Evolutionary conservation across 2,888 invertebrate genomes (phyloP).

Genomic region (Brachypalpus laphriformis): DNA sequence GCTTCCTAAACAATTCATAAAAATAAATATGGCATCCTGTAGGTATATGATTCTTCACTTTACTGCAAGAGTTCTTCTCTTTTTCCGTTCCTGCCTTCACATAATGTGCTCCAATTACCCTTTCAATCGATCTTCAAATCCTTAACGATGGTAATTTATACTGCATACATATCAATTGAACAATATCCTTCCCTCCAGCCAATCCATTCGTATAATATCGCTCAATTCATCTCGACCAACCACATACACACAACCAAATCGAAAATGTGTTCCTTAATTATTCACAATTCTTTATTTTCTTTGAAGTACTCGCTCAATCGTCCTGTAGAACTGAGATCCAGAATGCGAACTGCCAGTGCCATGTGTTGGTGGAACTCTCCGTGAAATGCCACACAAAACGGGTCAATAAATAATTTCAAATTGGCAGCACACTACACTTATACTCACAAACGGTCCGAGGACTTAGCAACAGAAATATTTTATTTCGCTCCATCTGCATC

Average conservation of each 20-base stretch:
- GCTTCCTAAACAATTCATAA: too few species aligned
- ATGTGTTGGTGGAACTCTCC: slow-evolving; percentile 22
- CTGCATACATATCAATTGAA: slow-evolving; percentile 28
- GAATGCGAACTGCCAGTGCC: slow-evolving; percentile 44
- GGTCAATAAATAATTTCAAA: slow-evolving; percentile 67
- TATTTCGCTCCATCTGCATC: slow-evolving; percentile 66
- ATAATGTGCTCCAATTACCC: slow-evolving; percentile 22
- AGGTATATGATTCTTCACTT: too few species aligned
- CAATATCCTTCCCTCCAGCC: not conserved
- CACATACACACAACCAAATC: not conserved
- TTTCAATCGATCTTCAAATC: slow-evolving; percentile 31
- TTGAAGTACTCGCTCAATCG: slow-evolving; percentile 31
- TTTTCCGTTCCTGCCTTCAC: not conserved
- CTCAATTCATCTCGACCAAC: slow-evolving; percentile 14
- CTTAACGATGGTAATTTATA: slow-evolving; percentile 35
- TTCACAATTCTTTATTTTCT: slow-evolving; percentile 43
- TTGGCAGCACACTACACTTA: slow-evolving; percentile 40
- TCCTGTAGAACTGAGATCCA: slow-evolving; percentile 22
- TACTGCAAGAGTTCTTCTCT: not conserved
- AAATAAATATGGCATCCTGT: too few species aligned
- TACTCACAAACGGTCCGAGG: slow-evolving; percentile 14
- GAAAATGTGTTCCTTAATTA: slow-evolving; percentile 59
- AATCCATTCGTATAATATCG: slow-evolving; percentile 25
- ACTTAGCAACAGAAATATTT: slow-evolving; percentile 62
- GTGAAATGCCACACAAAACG: slow-evolving; percentile 45